Evolutionary conservation across 2,888 invertebrate genomes (phyloP).

Genomic region (Eumerus sabulonum): DNA sequence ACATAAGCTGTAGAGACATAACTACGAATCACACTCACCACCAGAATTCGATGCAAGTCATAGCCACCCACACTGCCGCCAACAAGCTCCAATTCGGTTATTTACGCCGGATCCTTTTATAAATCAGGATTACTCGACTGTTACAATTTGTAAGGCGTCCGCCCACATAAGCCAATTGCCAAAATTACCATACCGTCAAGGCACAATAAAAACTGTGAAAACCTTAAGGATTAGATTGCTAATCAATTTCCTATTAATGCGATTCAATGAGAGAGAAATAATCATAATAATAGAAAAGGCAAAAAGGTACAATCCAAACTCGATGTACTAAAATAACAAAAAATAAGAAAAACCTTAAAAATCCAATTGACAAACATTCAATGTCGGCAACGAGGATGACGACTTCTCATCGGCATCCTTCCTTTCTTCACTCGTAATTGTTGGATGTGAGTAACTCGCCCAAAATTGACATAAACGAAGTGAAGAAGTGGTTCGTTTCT

Average conservation of each 20-base stretch:
- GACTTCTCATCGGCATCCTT: conserved; percentile 25
- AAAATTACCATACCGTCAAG: too few species aligned
- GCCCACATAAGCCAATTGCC: too few species aligned
- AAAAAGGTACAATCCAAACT: conserved; percentile 20
- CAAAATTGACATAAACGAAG: conserved; percentile 60
- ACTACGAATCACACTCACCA: too few species aligned
- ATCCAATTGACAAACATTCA: conserved; percentile 52
- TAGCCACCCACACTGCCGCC: too few species aligned
- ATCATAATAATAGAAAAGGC: conserved; percentile 54
- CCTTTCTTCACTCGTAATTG: conserved; percentile 43
- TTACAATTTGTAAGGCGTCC: too few species aligned
- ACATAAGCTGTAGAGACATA: too few species aligned
- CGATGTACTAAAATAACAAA: conserved; percentile 38
- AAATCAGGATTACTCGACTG: too few species aligned
- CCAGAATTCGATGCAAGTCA: too few species aligned
- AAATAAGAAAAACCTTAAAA: conserved; percentile 21
- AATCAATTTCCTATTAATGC: conserved; percentile 62
- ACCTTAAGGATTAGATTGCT: too few species aligned
- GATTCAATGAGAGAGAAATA: conserved; percentile 57
- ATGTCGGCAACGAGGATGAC: conserved; percentile 28
- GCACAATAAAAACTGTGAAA: too few species aligned
- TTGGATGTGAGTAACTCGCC: conserved; percentile 49
- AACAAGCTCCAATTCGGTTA: too few species aligned
- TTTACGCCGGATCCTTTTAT: too few species aligned
- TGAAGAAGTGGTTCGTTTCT: conserved; percentile 64